Percentiles rank a stretch among this genome's conserved stretches.
These are phyloP conservation scores for Leptarthrus brevirostris DNA, from an alignment of 2,888 invertebrate genomes.

Conservation along the genomic window DNA sequence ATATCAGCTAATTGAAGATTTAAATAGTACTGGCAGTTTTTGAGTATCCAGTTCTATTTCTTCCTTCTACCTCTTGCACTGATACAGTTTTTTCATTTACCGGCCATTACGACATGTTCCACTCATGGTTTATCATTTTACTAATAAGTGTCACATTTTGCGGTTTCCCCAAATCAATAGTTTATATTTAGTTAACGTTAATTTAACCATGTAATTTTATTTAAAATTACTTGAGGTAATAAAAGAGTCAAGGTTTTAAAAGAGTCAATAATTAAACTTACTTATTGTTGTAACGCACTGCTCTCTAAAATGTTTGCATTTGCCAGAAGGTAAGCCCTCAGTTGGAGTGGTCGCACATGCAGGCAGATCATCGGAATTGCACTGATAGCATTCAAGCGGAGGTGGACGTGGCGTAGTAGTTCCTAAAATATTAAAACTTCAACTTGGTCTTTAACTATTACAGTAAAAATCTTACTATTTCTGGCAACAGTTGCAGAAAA, in stretches of 20 bases:
- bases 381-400: not conserved
- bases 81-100: no score
- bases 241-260: no score
- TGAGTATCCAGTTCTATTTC: no score
- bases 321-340: not conserved
- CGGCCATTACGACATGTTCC: no score
- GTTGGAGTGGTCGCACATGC: conserved; percentile 2
- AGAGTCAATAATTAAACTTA: not conserved
- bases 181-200: no score
- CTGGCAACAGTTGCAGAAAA: not conserved
- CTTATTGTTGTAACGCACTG: not conserved
- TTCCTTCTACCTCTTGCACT: no score
- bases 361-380: not conserved
- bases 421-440: not conserved
- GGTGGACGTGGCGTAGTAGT: not conserved
- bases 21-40: no score
- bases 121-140: not conserved
- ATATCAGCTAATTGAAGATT: no score
- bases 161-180: not conserved
- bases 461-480: not conserved
- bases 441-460: not conserved
- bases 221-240: no score
- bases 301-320: not conserved
- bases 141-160: not conserved
- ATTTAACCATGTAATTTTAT: no score